Conservation (phyloP, 2,888 invertebrate species). For the Alitta virens region DNA sequence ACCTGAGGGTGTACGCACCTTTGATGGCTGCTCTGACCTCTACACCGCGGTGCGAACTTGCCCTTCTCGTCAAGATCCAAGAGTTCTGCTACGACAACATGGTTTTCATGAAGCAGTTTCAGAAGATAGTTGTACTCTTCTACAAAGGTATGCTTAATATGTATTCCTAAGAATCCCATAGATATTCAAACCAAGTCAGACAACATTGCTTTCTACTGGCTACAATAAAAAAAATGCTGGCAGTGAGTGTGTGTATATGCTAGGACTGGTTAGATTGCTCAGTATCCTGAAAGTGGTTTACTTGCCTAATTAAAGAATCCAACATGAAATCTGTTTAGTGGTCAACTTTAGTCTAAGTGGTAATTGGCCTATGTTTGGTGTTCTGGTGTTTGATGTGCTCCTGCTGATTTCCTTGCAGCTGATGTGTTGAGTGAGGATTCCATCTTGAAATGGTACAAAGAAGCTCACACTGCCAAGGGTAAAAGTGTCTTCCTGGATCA, state of each 20-base stretch:
- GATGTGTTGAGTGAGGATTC: conserved; percentile 93
- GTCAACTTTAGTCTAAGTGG: too few relatives aligned
- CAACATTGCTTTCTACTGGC: too few relatives aligned
- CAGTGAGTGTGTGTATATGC: too few relatives aligned
- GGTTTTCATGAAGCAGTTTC: conserved; percentile 98
- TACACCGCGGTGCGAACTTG: conserved; percentile 81
- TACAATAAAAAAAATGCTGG: too few relatives aligned
- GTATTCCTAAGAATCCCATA: too few relatives aligned
- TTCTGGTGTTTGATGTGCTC: not conserved
- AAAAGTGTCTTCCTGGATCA: conserved; percentile 97
- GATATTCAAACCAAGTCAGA: too few relatives aligned
- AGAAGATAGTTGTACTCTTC: conserved; percentile 92
- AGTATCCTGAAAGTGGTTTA: too few relatives aligned
- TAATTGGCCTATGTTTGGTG: too few relatives aligned
- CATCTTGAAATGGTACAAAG: conserved; percentile 94
- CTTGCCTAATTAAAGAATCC: too few relatives aligned
- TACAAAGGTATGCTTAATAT: conserved; percentile 90
- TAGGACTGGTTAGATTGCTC: too few relatives aligned
- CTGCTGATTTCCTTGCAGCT: conserved; percentile 63
- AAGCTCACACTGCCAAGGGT: conserved; percentile 88
- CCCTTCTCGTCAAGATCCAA: conserved; percentile 86
- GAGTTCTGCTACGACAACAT: conserved; percentile 98
- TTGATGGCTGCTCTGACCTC: conserved; percentile 84
- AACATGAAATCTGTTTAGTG: not conserved
- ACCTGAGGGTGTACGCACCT: conserved; percentile 70